Evolutionary conservation across 2,113 vertebrate genomes (phyloP), one percentile per base, ranked within the genome.

Genomic region (Dolichotis patagonum): DNA sequence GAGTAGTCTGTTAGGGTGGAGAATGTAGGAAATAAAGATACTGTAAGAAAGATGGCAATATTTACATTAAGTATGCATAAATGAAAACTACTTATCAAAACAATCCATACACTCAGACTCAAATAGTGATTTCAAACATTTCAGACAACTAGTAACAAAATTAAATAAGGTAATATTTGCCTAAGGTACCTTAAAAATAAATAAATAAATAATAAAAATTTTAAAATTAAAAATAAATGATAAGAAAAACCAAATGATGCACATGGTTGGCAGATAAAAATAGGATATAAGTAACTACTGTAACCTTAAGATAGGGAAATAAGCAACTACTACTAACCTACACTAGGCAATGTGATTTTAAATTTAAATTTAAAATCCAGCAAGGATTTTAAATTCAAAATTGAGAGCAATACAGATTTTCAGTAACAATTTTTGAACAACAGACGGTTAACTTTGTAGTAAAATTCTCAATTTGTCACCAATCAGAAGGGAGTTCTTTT

Each of bases 381-480:
- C 65, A 91, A 78, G 30, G 41, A 88, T 78, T 95, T 94, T 83
- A 78, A 87, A 88, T 46, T 4, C 46, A 93, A 97, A 93, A 87
- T 90, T 30, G 83, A 78, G 87, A 24, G 11, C 1, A 52, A 69
- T 28, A 28, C 17, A 84, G 67, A 91, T 63, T 69, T 56, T 85
- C 65, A 95, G 77, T 80, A 78, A 92, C 30, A 32, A 60, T 69
- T 82, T 49, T 85, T 60, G 14, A 90, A 81, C 11, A 43, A 73
- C 52, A 90, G n/a, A 85, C 1, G 65, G 63, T 38, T 86, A 86
- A 86, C 5, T 3, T 49, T 54, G 52, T 12, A 41, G 19, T 1
- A 58, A 58, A 58, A 22, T 49, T 7, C 58, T 77, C 67, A 87
- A 26, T 78, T 32, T 78, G 43, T 78, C 46, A 49, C 43, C 14